Percentiles rank a stretch among this genome's conserved stretches.
Conservation (phyloP, 2,797 vertebrate genomes). For the Neosilurus mollespiculum region DNA sequence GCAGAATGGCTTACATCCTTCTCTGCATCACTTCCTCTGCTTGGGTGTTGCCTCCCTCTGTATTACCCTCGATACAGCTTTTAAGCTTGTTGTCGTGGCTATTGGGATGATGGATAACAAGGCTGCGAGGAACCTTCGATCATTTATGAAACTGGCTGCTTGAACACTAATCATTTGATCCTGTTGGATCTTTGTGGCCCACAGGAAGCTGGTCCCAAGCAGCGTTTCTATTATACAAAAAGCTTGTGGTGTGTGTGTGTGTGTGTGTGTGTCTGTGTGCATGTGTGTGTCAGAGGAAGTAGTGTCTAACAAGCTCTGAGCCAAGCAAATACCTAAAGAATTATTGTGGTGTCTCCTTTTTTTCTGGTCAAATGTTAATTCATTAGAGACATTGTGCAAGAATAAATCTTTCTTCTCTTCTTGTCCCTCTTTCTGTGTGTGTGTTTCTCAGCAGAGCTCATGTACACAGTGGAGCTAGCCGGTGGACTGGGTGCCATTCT, state of each 20-base stretch:
- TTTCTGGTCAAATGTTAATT: slow-evolving; percentile 12
- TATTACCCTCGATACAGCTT: slow-evolving; percentile 14
- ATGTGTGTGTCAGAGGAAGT: not conserved
- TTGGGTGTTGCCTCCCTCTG: slow-evolving; percentile 1
- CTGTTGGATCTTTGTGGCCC: slow-evolving; percentile 6
- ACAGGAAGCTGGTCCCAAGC: not conserved
- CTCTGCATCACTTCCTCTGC: not conserved
- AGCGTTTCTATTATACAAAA: not conserved
- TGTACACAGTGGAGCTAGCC: slow-evolving; percentile 98
- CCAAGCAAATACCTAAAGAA: not conserved
- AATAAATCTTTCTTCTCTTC: slow-evolving; percentile 9
- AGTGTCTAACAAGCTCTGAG: not conserved
- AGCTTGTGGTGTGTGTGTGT: not conserved
- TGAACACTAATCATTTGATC: slow-evolving; percentile 37
- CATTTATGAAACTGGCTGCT: slow-evolving; percentile 9
- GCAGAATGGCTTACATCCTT: slow-evolving; percentile 34
- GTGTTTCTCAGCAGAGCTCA: slow-evolving; percentile 80
- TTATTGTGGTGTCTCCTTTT: not conserved
- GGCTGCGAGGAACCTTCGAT: slow-evolving; percentile 12
- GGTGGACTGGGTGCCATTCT: slow-evolving; percentile 96
- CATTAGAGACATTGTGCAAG: not conserved
- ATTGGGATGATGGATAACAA: slow-evolving; percentile 29
- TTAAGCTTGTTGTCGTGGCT: slow-evolving; percentile 6
- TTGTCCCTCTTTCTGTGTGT: not conserved
- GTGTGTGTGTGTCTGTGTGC: not conserved